Percentiles rank a stretch among this genome's conserved stretches.
These are phyloP conservation scores for Stomatorhinus ivindoensis DNA, from an alignment of 2,113 vertebrate genomes.

Conservation along the genomic window DNA sequence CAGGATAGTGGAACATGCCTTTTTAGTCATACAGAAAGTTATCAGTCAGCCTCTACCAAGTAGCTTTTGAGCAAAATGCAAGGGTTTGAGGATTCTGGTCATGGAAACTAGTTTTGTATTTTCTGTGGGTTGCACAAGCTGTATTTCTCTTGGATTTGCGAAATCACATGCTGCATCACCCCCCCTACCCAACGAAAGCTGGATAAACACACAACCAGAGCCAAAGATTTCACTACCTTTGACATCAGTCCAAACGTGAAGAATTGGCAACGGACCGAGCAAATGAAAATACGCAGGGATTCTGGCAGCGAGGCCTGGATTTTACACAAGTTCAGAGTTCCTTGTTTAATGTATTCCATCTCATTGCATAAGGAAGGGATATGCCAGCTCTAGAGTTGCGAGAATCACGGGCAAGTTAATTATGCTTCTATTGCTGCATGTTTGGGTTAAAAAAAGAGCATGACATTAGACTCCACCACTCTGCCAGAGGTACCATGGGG, in stretches of 20 bases:
- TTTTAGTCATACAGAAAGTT: not conserved
- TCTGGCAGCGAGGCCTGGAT: not conserved
- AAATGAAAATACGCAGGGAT: not conserved
- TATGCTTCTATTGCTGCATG: constrained; percentile 20
- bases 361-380: not conserved
- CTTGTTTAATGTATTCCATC: not conserved
- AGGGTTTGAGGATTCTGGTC: not conserved
- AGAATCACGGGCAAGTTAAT: constrained; percentile 13
- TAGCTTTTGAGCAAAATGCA: constrained; percentile 14
- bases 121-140: not conserved
- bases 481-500: not conserved
- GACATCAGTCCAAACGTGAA: not conserved
- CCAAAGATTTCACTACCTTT: constrained; percentile 9
- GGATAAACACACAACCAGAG: not conserved
- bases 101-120: constrained; percentile 9
- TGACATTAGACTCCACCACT: not conserved
- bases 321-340: not conserved
- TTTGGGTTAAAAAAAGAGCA: constrained; percentile 23
- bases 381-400: not conserved
- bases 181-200: not conserved
- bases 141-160: not conserved
- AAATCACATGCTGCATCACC: not conserved
- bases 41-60: constrained; percentile 8
- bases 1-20: not conserved
- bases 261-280: not conserved